These are phyloP conservation scores for Parasteatoda lunata DNA, from an alignment of 2,888 invertebrate species.

Conservation along the genomic window DNA sequence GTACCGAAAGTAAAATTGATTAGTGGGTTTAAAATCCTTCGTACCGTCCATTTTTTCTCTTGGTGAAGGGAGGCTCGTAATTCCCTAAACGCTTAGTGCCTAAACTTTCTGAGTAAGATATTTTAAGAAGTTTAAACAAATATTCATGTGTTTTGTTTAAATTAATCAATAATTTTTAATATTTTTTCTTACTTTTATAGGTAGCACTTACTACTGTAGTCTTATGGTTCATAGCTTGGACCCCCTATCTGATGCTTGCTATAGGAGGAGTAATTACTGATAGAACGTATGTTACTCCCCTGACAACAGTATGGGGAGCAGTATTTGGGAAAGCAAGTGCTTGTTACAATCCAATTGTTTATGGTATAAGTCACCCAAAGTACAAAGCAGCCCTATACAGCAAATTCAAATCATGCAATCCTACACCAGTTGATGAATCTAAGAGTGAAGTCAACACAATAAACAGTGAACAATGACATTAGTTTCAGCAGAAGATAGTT, in stretches of 20 bases:
- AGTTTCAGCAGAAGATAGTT: too few relatives aligned
- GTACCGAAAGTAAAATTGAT: too few relatives aligned
- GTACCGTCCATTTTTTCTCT: too few relatives aligned
- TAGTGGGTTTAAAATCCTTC: too few relatives aligned
- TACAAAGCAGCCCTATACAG: conserved; percentile 84
- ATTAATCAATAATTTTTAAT: too few relatives aligned
- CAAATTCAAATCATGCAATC: conserved; percentile 78
- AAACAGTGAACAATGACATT: conserved; percentile 19
- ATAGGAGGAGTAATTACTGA: conserved; percentile 82
- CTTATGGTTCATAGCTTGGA: conserved; percentile 94
- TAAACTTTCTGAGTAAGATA: too few relatives aligned
- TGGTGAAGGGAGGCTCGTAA: too few relatives aligned
- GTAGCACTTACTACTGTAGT: conserved; percentile 92
- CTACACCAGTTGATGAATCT: neutral
- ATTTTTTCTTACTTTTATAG: conserved; percentile 73
- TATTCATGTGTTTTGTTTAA: too few relatives aligned
- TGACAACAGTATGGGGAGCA: conserved; percentile 90
- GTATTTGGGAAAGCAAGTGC: conserved; percentile 92
- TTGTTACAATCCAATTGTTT: conserved; percentile 92
- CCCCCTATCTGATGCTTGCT: conserved; percentile 76
- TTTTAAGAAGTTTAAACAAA: too few relatives aligned
- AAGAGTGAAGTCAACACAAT: conserved; percentile 24
- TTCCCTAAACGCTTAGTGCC: too few relatives aligned
- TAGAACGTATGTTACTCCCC: conserved; percentile 83
- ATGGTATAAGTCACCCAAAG: conserved; percentile 90